These are phyloP conservation scores for Otolemur crassicaudatus DNA, from an alignment of 2,797 vertebrate genomes.

Conservation along the genomic window DNA sequence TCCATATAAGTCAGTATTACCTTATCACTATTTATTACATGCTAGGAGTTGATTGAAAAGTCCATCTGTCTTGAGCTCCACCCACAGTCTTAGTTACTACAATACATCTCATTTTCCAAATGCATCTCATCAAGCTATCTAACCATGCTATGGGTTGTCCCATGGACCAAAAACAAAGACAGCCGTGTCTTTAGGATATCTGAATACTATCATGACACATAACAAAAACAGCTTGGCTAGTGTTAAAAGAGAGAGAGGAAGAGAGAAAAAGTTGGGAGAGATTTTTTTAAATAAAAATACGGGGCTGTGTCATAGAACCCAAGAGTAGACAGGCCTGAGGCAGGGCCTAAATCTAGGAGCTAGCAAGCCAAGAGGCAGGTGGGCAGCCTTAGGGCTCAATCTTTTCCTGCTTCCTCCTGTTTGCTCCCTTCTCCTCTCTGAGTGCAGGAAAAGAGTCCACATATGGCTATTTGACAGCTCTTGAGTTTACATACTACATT, in stretches of 20 bases:
- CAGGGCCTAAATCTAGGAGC: not conserved
- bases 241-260: not conserved
- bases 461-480: not conserved
- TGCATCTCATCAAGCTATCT: not conserved
- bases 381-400: not conserved
- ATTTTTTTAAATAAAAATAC: not conserved
- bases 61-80: not conserved
- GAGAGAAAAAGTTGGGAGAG: not conserved
- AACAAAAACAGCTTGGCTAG: slow-evolving; percentile 10
- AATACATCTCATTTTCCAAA: not conserved
- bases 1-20: not conserved
- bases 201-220: not conserved
- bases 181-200: not conserved
- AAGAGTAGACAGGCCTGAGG: not conserved
- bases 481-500: not conserved
- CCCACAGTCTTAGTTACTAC: not conserved
- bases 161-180: not conserved
- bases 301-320: not conserved
- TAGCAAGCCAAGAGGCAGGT: not conserved
- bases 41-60: slow-evolving; percentile 29
- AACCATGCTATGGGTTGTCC: not conserved
- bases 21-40: slow-evolving; percentile 35
- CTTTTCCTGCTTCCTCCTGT: not conserved
- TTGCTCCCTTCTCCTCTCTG: not conserved
- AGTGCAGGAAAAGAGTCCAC: not conserved